phyloP scores from a whole-genome alignment of 2,888 invertebrate species.

The Andrena dorsata region DNA sequence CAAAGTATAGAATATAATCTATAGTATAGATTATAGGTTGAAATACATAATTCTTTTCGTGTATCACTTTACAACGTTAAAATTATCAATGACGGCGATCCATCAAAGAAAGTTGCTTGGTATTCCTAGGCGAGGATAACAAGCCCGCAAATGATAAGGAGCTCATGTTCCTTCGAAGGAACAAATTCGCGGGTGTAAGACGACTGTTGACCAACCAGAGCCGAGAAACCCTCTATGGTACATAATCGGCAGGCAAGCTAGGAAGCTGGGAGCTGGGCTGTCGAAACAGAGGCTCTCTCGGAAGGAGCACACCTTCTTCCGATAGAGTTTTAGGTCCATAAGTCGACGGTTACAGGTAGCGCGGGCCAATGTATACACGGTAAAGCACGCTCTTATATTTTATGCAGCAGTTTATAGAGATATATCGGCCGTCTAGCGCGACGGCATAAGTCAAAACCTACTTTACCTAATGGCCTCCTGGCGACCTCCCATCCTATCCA shows the following conservation, averaged over 20 bases:
- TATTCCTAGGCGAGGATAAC: not conserved
- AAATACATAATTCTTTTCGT: too few relatives aligned
- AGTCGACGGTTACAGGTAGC: constrained; percentile 55
- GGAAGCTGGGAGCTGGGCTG: constrained; percentile 21
- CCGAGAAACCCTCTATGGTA: constrained; percentile 43
- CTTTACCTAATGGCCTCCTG: constrained; percentile 82
- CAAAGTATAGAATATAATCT: too few relatives aligned
- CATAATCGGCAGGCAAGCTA: constrained; percentile 36
- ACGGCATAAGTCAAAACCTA: constrained; percentile 83
- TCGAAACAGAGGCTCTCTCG: constrained; percentile 38
- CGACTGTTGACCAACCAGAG: constrained; percentile 13
- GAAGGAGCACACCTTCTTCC: constrained; percentile 37
- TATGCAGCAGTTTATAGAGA: constrained; percentile 81
- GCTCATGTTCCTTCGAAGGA: not conserved
- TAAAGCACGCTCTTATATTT: constrained; percentile 76
- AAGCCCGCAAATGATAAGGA: constrained; percentile 40
- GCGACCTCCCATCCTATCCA: constrained; percentile 65
- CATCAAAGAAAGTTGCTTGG: not conserved
- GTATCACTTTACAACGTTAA: too few relatives aligned
- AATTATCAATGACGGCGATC: constrained; percentile 2
- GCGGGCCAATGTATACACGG: constrained; percentile 15
- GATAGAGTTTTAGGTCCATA: constrained; percentile 40
- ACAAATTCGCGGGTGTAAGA: constrained; percentile 35
- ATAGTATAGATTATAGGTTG: too few relatives aligned
- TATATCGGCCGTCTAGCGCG: constrained; percentile 79